Evolutionary conservation across 2,113 vertebrate genomes (phyloP), one percentile per base, ranked within the genome.

Genomic region (Dendropsophus ebraccatus): DNA sequence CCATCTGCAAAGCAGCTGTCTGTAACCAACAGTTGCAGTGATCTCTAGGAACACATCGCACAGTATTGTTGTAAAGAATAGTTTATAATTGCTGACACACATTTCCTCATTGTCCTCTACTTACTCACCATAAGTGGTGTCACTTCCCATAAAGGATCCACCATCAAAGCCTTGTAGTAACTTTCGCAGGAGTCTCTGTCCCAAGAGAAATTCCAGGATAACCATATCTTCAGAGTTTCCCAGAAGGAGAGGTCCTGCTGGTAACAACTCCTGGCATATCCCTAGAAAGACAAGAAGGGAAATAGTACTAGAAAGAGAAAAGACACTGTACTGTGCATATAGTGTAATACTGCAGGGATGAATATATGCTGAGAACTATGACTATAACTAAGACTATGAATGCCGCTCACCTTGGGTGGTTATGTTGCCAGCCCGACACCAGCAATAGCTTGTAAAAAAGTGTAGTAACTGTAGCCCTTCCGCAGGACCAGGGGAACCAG

Each of bases 61-160:
- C 12, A 32, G 25, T 25, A 23, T 28, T 9, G 49, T 35, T 41
- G 4, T 10, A 35, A 0, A 54, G 0, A 30, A 79, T 1, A 58
- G n/a, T n/a, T 41, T 41, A 5, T 35, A 30, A 69, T 35, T 8
- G 2, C n/a, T 49, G 21, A 25, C 21, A n/a, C n/a, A n/a, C n/a
- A n/a, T n/a, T n/a, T 49, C 23, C 17, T 21, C 21, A 47, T 10
- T 49, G 47, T 12, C 10, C 16, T 25, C 12, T 37, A 10, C 5
- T 14, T 81, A 58, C 81, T 87, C 28, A 84, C 86, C 86, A 83
- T 87, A 7, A 87, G 32, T 54, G 86, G 86, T 7, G 81, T 87
- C 30, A 87, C 86, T 78, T 87, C 86, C 86, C 86, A 87, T 30
- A 87, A 83, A 41, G 80, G 81, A 67, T 87, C 86, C 32, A 87